Conservation (phyloP, 2,797 vertebrate genomes). For the Myotis planiceps region DNA sequence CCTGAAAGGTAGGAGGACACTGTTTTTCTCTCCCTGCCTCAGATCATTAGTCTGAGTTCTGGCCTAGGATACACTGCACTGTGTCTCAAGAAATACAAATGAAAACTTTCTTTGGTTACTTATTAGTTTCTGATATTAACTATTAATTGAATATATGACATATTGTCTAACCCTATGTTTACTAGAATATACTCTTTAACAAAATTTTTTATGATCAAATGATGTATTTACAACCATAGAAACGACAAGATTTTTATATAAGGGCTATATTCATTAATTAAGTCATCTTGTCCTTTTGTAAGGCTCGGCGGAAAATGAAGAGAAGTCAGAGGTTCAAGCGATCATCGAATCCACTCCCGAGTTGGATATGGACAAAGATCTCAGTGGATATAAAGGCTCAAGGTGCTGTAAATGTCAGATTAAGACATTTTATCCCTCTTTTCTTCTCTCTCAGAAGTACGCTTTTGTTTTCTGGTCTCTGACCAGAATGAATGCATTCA, state of each 20-base stretch:
- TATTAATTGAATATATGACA: background rate
- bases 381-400: slow-evolving; percentile 92
- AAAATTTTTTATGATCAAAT: background rate
- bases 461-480: background rate
- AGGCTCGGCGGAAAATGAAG: slow-evolving; percentile 90
- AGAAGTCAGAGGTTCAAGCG: slow-evolving; percentile 96
- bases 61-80: background rate
- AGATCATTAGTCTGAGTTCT: background rate
- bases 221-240: background rate
- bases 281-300: slow-evolving; percentile 25
- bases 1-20: background rate
- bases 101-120: background rate
- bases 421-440: background rate
- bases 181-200: background rate
- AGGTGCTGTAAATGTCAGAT: slow-evolving; percentile 87
- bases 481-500: background rate
- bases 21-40: background rate
- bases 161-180: background rate
- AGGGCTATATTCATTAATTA: background rate
- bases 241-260: background rate
- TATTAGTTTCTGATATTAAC: background rate
- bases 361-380: slow-evolving; percentile 95
- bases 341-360: slow-evolving; percentile 99
- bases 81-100: background rate
- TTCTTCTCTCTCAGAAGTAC: background rate